Base-by-base conservation (phyloP, 2,797 vertebrate genomes). In the Danionella dracula region DNA sequence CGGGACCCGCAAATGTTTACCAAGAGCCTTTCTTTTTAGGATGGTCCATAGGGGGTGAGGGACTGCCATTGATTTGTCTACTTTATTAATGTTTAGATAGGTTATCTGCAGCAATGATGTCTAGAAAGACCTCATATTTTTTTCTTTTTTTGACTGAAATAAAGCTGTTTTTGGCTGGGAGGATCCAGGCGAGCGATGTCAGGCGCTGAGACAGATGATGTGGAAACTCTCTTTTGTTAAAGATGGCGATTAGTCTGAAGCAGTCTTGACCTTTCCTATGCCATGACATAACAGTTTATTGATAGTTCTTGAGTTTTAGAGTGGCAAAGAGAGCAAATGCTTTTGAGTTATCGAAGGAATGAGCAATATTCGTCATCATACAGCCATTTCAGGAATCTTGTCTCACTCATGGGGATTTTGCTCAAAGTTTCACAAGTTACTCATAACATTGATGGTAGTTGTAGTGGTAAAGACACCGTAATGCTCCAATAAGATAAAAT, bases 1-100 rank as follows among this genome's bases (percentile, higher is more conserved):
- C 42, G 31, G n/a, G 53, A 57, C 53, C 64, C 64, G 56, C 34
- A 48, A 48, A 48, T 66, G 42, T 66, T 66, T 65, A 65, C 53
- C 40, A 27, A 54, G 40, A 27, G 3, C 44, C 38, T 38, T 53
- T 38, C 29, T 66, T 21, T 56, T 56, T 31, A 12, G 34, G 44
- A 57, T 40, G 34, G 53, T 12, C 63, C 23, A 57, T 32, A n/a
- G 42, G 51, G 34, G 64, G 23, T 27, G 23, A 27, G 23, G 23
- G 23, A 27, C 23, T 48, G 51, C 44, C 53, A 44, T 54, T 44
- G 29, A 38, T 46, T 23, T 46, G 41, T 15, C 50, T 37, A 2
- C 31, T 45, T 35, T 7, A 16, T 9, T 4, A 32, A 35, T 41
- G 35, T 40, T 54, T 11, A 4, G 35, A 29, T 8, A 62, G 21